Conservation (phyloP, 2,888 invertebrate species). For the Himalopsyche japonica region DNA sequence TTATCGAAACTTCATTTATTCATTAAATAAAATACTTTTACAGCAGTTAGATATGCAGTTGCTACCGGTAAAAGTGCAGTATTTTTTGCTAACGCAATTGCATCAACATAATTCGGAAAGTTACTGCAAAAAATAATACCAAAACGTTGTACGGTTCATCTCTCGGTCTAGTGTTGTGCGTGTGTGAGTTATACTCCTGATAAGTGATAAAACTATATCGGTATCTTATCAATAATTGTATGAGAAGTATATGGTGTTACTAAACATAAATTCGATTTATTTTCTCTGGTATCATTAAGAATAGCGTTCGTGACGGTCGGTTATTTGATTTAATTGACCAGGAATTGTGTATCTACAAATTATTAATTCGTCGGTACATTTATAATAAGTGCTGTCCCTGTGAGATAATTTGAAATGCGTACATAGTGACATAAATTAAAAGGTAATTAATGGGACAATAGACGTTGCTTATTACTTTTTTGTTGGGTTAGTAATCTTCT, state of each 20-base stretch:
- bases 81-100: not conserved
- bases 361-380: not conserved
- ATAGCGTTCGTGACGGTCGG: not conserved
- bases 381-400: not conserved
- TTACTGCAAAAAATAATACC: not conserved
- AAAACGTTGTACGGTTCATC: not conserved
- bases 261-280: not conserved
- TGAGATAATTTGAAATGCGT: not conserved
- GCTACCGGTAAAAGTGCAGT: not conserved
- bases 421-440: not conserved
- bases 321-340: not conserved
- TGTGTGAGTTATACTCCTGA: not conserved
- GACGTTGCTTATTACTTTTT: not conserved
- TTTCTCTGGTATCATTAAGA: not conserved
- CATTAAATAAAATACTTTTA: not conserved
- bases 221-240: not conserved
- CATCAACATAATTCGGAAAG: not conserved
- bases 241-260: not conserved
- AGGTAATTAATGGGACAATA: not conserved
- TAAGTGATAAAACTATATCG: not conserved
- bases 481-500: not conserved
- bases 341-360: too few relatives aligned
- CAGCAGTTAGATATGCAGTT: not conserved
- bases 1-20: not conserved
- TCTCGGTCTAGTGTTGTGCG: not conserved